Conservation (phyloP, 2,797 vertebrate genomes). For the Ibycter americanus region DNA sequence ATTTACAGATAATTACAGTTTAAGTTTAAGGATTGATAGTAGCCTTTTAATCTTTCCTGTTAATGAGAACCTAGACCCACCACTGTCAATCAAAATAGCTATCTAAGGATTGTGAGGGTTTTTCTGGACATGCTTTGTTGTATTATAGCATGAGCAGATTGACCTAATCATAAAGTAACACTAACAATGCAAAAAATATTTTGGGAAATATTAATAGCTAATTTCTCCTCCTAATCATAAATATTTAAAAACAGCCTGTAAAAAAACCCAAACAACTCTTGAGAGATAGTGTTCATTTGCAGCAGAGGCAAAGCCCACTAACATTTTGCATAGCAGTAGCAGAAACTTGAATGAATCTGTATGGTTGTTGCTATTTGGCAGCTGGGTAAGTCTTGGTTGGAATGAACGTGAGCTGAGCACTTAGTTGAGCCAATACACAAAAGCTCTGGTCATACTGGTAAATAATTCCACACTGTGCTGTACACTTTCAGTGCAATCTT, state of each 20-base stretch:
- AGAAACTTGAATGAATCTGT: not conserved
- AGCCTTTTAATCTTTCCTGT: conserved; percentile 47
- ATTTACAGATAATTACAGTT: not conserved
- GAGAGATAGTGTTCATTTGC: not conserved
- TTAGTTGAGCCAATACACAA: not conserved
- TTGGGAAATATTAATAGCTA: not conserved
- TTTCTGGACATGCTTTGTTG: not conserved
- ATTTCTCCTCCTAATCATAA: no score
- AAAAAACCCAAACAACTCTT: not conserved
- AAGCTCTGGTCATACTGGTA: not conserved
- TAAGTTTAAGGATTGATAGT: not conserved
- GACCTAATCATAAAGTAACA: not conserved
- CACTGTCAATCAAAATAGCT: not conserved
- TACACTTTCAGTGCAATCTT: not conserved
- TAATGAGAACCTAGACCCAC: not conserved
- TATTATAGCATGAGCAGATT: not conserved
- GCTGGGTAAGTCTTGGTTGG: not conserved
- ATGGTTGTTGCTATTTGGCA: not conserved
- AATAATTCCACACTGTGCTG: not conserved
- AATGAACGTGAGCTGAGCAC: not conserved
- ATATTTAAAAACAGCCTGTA: not conserved
- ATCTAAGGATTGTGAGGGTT: not conserved
- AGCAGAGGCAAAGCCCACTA: not conserved
- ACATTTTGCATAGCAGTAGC: not conserved
- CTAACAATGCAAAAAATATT: not conserved